phyloP scores from a whole-genome alignment of 2,797 vertebrate genomes.

The Halcyon leucocephala region DNA sequence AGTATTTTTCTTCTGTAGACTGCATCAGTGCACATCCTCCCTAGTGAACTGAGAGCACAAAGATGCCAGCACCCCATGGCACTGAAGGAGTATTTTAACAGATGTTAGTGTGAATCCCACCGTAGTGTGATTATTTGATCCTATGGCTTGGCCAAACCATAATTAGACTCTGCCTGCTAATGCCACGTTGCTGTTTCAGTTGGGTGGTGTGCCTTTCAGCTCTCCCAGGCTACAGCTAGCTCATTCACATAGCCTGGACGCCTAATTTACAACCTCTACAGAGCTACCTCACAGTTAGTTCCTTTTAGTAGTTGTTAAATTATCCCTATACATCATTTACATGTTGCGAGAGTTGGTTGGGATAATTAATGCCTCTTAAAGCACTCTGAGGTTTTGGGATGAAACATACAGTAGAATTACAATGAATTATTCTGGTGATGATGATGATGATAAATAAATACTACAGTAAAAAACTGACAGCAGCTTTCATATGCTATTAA shows the following conservation, averaged over 20 bases:
- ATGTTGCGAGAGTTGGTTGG: neutral
- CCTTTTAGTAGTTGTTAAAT: slow-evolving; percentile 22
- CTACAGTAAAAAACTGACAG: neutral
- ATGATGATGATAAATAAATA: slow-evolving; percentile 33
- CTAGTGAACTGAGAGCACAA: neutral
- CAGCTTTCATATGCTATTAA: slow-evolving; percentile 24
- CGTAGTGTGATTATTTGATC: neutral
- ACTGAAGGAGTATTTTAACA: neutral
- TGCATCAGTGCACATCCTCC: neutral
- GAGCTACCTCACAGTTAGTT: slow-evolving; percentile 9
- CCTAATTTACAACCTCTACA: slow-evolving; percentile 3
- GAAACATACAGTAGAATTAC: slow-evolving; percentile 20
- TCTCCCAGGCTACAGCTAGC: neutral
- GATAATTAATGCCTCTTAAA: slow-evolving; percentile 39
- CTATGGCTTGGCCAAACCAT: neutral
- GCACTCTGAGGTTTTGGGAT: neutral
- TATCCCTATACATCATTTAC: neutral
- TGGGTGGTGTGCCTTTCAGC: neutral
- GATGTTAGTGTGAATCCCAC: neutral
- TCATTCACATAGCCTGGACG: neutral
- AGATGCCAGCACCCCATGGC: neutral
- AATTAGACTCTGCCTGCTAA: neutral
- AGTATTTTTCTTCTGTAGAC: neutral
- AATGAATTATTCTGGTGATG: slow-evolving; percentile 3
- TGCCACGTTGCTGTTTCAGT: neutral